These are phyloP conservation scores for Crambe crambe DNA, from an alignment of 37 sponge, comb jelly and placozoan species.

Conservation along the genomic window DNA sequence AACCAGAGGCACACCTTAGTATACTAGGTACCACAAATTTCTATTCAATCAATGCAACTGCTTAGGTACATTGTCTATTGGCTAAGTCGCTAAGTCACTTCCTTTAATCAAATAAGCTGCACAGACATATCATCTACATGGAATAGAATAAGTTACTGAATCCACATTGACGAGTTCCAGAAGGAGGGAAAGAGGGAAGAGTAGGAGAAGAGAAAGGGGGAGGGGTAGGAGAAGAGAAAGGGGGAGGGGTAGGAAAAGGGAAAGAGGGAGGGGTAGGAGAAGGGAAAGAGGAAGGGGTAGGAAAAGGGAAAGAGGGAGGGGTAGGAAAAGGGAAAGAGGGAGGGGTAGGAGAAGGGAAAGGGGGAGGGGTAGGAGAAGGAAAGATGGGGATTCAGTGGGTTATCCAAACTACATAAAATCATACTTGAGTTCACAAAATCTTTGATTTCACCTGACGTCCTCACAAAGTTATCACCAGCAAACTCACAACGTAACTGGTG, in stretches of 20 bases:
- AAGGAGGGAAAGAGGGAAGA: neutral
- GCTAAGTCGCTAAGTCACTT: no score
- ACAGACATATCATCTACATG: no score
- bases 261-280: neutral
- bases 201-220: neutral
- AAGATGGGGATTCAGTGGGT: neutral
- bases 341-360: neutral
- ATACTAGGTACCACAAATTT: no score
- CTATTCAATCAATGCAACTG: no score
- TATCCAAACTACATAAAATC: no score
- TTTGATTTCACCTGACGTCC: conserved; percentile 81
- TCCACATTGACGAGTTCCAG: no score
- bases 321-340: neutral
- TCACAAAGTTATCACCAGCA: conserved; percentile 96
- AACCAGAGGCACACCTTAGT: no score
- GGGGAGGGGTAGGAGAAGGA: neutral
- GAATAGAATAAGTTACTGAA: no score
- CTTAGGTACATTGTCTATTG: no score
- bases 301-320: neutral
- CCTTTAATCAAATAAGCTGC: no score
- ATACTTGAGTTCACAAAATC: no score
- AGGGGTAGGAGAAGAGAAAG: neutral
- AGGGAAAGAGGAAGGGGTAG: neutral
- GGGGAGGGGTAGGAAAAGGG: neutral
- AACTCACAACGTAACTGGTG: conserved; percentile 47